Evolutionary conservation across 2,888 invertebrate species (phyloP), one percentile per base, ranked within the genome.

Genomic region (Chaetogeoica ovagalla): DNA sequence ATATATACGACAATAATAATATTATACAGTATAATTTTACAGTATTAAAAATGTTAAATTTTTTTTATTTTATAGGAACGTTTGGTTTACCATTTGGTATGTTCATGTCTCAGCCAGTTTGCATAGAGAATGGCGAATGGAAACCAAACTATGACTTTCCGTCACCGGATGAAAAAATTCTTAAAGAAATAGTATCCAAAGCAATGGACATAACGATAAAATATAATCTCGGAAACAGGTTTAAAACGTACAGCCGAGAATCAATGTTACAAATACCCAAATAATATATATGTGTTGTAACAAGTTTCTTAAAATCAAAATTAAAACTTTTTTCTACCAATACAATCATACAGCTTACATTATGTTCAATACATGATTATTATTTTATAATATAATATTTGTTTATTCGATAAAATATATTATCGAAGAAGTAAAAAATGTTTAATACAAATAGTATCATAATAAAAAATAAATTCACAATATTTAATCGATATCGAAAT

Each of bases 81-180:
- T 79, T 79, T 55, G 69, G 62, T 19, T 48, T 79, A 19, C 70
- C 77, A 13, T 79, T 79, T 23, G 70, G 70, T 7, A 57, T 63
- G 23, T 79, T 79, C 43, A 55, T 71, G 23, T 79, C 77, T 63
- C 77, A 79, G 21, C 77, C 70, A 23, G 77, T 70, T 63, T 13
- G 4, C 23, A 52, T 79, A 13, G 63, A 63, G 11, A 63, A 79
- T 5, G 77, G 77, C 0, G 77, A 79, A 55, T 79, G 77, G 70
- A 70, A 63, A 71, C 70, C 70, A 21, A 30, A 71, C 55, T 55
- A 9, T 23, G 21, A 79, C 3, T 79, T 55, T n/a, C 70, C 62
- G 19, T 8, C 39, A 19, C 77, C 77, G 5, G 52, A 55, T 13
- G 19, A 70, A 21, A 37, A 55, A 5, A 55, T 79, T 55, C 30